Base-by-base conservation (phyloP, 1,140 invertebrate species). In the Leptinotarsa defecta region DNA sequence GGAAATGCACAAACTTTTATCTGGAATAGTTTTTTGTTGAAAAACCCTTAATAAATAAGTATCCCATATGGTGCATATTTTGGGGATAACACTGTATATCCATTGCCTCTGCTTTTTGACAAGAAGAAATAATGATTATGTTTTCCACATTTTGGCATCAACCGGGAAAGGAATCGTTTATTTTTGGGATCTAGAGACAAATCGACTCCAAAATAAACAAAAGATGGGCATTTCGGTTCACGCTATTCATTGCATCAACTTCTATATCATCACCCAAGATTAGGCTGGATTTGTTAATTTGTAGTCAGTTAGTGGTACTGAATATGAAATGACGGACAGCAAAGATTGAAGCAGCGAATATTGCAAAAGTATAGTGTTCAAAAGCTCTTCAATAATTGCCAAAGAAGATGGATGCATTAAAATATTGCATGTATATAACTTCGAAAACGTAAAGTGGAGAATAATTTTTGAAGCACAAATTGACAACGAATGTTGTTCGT, bases 171-270 rank as follows among this genome's bases (percentile, higher is more conserved):
- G 92, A 76, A 89, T 86, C 81, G 88, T 93, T 79, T 90, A 91
- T 86, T 88, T 92, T 83, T 93, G 91, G 91, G 90, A 92, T 86
- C 87, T 93, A 83, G 89, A 91, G 86, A 4, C 24, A 24, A 91
- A 90, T 82, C 85, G 90, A 80, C 84, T 89, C 74, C 86, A 89
- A 77, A 85, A 87, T 73, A 90, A 90, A 85, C 86, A 91, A 68
- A 83, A 86, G 78, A 87, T 88, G 80, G 89, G 83, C n/a, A 87
- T 80, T 86, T 88, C 85, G 82, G 88, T 87, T 82, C 88, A 78
- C 89, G 86, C 87, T 68, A 83, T 92, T 72, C 86, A 89, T 74
- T 88, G 86, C 78, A 86, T 89, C 5, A 84, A 85, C 52, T 88
- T 89, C 74, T 83, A 90, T 79, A 88, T 92, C 68, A 81, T 89